A percentile compares a stretch with the other conserved stretches of the same genome.
phyloP scores from a whole-genome alignment of 1,140 invertebrate genomes.

The Anoplolepis gracilipes region DNA sequence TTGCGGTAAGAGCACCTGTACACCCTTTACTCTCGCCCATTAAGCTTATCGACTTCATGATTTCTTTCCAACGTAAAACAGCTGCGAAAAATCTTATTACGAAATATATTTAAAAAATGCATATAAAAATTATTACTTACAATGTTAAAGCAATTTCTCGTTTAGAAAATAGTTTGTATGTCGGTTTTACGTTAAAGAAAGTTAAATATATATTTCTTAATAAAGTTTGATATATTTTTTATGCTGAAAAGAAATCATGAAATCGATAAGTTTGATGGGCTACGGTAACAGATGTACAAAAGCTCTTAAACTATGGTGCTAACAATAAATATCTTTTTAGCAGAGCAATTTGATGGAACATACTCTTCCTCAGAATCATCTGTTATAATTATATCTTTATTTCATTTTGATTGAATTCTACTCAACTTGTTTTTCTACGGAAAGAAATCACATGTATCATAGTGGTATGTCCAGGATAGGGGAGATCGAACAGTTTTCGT shows the following conservation, averaged over 20 bases:
- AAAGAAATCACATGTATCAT: conserved; percentile 1
- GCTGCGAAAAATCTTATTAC: background rate
- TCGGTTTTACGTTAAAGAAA: too few relatives aligned
- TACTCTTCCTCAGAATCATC: conserved; percentile 12
- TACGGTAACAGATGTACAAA: too few relatives aligned
- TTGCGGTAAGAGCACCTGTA: background rate
- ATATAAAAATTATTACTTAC: background rate
- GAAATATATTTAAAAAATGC: background rate
- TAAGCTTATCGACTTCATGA: background rate
- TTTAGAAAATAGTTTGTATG: background rate
- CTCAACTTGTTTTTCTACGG: background rate
- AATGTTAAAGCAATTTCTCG: background rate
- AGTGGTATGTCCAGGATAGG: background rate
- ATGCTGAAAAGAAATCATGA: background rate
- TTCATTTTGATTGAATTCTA: background rate
- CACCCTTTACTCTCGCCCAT: background rate
- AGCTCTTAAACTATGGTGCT: background rate
- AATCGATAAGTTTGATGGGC: background rate
- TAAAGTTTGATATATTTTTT: background rate
- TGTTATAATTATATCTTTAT: background rate
- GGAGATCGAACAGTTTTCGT: too few relatives aligned
- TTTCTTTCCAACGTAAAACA: background rate
- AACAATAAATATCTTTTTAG: conserved; percentile 37
- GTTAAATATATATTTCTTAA: background rate
- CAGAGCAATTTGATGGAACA: conserved; percentile 20